A percentile compares a stretch with the other conserved stretches of the same genome.
Evolutionary conservation across 2,113 vertebrate genomes (phyloP).

Genomic region (Capra hircus): DNA sequence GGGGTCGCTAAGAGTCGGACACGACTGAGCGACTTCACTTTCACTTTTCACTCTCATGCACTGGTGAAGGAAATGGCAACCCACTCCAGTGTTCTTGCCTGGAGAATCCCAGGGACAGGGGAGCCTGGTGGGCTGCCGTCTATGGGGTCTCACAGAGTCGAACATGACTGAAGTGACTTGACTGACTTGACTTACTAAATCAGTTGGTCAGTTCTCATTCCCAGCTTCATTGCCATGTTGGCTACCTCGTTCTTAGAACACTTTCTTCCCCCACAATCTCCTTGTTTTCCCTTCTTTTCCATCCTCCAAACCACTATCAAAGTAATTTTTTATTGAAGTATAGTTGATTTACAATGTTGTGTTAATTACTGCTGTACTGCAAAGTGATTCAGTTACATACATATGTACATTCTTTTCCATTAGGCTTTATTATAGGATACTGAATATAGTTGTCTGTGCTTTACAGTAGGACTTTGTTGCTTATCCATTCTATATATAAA

Average conservation of each 20-base stretch:
- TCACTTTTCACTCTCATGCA: too few relatives aligned
- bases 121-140: too few relatives aligned
- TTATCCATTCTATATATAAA: not conserved
- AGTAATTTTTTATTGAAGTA: not conserved
- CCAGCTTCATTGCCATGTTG: not conserved
- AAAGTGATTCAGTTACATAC: not conserved
- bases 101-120: too few relatives aligned
- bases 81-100: too few relatives aligned
- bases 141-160: too few relatives aligned
- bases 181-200: not conserved
- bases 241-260: not conserved
- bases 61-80: too few relatives aligned
- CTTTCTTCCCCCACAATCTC: not conserved
- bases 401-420: not conserved
- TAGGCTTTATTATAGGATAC: not conserved
- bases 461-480: not conserved
- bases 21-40: too few relatives aligned
- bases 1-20: too few relatives aligned
- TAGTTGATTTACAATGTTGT: not conserved
- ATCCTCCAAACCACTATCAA: not conserved
- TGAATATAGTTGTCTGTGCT: not conserved
- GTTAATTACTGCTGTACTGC: not conserved
- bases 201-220: not conserved
- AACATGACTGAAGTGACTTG: too few relatives aligned
- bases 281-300: not conserved